A percentile compares a stretch with the other conserved stretches of the same genome.
These are phyloP conservation scores for Cataglyphis albicans DNA, from an alignment of 2,888 invertebrate species.

Conservation along the genomic window DNA sequence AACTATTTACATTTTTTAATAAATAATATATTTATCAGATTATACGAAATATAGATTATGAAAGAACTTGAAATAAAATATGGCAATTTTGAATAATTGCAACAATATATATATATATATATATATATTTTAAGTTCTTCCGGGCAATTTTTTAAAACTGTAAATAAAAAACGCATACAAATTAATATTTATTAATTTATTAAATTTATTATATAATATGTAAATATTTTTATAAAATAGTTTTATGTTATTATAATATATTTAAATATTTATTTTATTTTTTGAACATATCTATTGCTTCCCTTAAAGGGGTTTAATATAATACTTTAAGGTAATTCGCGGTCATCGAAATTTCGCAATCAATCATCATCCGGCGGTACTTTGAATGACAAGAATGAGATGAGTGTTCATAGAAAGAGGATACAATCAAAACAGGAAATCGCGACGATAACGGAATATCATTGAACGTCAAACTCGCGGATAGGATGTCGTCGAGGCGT, in stretches of 20 bases:
- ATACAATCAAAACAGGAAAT: conserved; percentile 47
- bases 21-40: not conserved
- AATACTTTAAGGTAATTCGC: not conserved
- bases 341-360: conserved; percentile 22
- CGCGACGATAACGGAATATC: conserved; percentile 76
- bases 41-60: not conserved
- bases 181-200: conserved; percentile 15
- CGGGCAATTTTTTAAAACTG: not conserved
- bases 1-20: not conserved
- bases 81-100: not conserved
- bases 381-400: conserved; percentile 32
- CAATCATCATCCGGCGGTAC: conserved; percentile 15
- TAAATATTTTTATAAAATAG: not conserved
- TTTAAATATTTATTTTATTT: not conserved
- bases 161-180: not conserved
- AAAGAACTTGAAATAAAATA: not conserved
- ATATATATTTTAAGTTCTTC: not conserved
- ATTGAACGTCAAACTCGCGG: conserved; percentile 69
- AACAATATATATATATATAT: not conserved
- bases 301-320: not conserved
- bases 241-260: not conserved
- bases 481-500: conserved; percentile 4
- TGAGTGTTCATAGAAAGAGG: conserved; percentile 10
- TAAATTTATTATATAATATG: not conserved
- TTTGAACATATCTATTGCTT: not conserved